Base-by-base conservation (phyloP, 2,797 vertebrate species). In the Miichthys miiuy region DNA sequence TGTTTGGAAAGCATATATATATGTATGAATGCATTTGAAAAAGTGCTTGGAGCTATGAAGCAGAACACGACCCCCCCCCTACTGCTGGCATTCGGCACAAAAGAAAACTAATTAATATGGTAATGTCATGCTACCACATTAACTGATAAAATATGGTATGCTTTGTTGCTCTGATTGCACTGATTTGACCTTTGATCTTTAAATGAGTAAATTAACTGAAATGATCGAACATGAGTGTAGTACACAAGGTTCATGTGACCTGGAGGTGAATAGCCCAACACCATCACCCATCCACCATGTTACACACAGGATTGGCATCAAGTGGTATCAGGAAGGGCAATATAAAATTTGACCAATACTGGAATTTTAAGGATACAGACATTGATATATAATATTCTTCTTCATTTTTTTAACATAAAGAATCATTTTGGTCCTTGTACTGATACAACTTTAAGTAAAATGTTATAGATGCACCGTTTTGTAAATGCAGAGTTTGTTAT, bases 61-160 rank as follows among this genome's bases (percentile, higher is more conserved):
- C 78, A 18, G 66, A 68, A 60, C 54, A 55, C 30, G 9, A 65
- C 82, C 63, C 69, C 72, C 34, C 75, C 77, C 54, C 78, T 10
- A 75, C 74, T 62, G 67, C 72, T 88, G 86, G 73, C 91, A 89
- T 90, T 91, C 82, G 27, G 64, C 83, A 87, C 84, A 92, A 92
- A 86, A 74, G 89, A 79, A 89, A 91, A 88, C 82, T 87, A 88
- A 93, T 93, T 92, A 91, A 88, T 87, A 90, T 91, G 87, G 81
- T 91, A 91, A 93, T 91, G 83, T 66, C 55, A 88, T 72, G 85
- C 60, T 54, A 84, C 70, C 67, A 67, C 70, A 81, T 82, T 81
- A 81, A 86, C 87, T 88, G 90, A 87, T 90, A 89, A 87, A 86
- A 60, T 85, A 80, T 34, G 68, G 65, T 69, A 77, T 2, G 51